Evolutionary conservation across 2,888 invertebrate genomes (phyloP).

Genomic region (Leptura quadrifasciata): DNA sequence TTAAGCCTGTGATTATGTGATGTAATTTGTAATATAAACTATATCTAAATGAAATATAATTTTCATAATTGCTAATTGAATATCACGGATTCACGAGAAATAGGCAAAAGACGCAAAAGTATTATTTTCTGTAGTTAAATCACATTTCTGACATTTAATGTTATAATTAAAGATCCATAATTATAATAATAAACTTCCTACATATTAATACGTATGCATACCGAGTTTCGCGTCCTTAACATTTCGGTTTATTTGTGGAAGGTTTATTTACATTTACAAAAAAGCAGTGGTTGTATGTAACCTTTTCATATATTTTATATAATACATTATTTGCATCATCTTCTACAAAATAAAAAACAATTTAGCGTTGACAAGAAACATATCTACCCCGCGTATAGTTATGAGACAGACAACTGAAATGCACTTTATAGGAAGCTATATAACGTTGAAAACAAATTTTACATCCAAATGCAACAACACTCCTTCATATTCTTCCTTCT

Average conservation of each 20-base stretch:
- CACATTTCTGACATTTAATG: constrained; percentile 3
- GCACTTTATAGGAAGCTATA: too few relatives aligned
- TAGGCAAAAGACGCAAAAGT: too few relatives aligned
- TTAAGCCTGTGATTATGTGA: not conserved
- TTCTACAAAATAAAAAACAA: not conserved
- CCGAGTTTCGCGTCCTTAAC: not conserved
- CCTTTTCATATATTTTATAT: not conserved
- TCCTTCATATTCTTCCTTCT: too few relatives aligned
- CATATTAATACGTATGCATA: not conserved
- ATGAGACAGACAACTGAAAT: too few relatives aligned
- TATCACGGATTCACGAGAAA: not conserved
- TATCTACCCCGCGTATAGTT: too few relatives aligned
- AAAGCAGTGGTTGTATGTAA: not conserved
- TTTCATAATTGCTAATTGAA: not conserved
- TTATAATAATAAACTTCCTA: not conserved
- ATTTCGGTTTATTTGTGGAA: not conserved
- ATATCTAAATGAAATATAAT: not conserved
- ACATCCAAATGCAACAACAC: too few relatives aligned
- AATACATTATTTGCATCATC: too few relatives aligned
- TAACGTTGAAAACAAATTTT: too few relatives aligned
- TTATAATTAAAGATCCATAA: not conserved
- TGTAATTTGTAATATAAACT: not conserved
- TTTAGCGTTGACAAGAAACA: too few relatives aligned
- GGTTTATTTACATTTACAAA: not conserved
- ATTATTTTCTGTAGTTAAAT: not conserved